These are phyloP conservation scores for Nibea coibor DNA, from an alignment of 2,113 vertebrate genomes.

Conservation along the genomic window DNA sequence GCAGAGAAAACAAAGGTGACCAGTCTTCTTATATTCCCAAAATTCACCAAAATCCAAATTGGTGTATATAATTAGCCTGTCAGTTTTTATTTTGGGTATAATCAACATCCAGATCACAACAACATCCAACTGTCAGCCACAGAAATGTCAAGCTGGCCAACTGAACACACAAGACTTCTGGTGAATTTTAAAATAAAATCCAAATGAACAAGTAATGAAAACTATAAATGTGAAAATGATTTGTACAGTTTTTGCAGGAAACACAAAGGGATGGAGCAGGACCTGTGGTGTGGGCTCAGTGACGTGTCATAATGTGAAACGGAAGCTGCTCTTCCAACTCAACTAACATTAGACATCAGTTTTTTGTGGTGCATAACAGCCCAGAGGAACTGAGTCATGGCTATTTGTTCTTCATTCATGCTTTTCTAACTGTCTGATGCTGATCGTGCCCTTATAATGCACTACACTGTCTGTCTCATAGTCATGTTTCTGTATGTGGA, in stretches of 20 bases:
- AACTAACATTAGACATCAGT: not conserved
- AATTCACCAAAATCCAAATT: not conserved
- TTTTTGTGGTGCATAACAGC: constrained; percentile 4
- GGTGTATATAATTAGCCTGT: not conserved
- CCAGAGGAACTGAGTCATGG: not conserved
- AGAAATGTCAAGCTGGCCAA: not conserved
- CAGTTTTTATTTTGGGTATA: not conserved
- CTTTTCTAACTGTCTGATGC: not conserved
- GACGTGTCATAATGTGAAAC: constrained; percentile 20
- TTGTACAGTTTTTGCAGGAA: not conserved
- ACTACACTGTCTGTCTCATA: not conserved
- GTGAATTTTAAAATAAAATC: not conserved
- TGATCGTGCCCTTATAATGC: constrained; percentile 8
- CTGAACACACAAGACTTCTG: not conserved
- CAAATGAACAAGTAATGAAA: not conserved
- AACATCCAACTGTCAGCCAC: not conserved
- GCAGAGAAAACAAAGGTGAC: not conserved
- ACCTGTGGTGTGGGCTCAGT: not conserved
- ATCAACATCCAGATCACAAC: constrained; percentile 3
- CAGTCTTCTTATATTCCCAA: not conserved
- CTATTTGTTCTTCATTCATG: constrained; percentile 9
- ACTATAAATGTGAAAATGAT: constrained; percentile 3
- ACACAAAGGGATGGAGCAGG: constrained; percentile 1
- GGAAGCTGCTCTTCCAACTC: not conserved
- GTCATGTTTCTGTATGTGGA: not conserved